Evolutionary conservation across 1,140 invertebrate genomes (phyloP).

Genomic region (Parapsyche elsis): DNA sequence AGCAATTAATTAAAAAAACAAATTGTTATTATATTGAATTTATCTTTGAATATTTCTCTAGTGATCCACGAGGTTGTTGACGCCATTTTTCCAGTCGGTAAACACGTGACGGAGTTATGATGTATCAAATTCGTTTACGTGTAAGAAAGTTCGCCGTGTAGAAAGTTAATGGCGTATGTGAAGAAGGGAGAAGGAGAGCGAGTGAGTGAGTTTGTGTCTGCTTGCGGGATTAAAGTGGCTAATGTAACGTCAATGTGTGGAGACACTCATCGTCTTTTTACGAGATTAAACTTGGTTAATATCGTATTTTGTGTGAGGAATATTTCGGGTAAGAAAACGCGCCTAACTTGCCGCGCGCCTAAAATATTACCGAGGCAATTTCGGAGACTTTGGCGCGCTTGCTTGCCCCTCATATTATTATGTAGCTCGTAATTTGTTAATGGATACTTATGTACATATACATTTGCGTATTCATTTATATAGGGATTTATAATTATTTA

Average conservation of each 20-base stretch:
- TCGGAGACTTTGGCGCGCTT: not conserved
- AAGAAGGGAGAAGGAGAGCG: not conserved
- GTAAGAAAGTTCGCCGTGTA: constrained; percentile 50
- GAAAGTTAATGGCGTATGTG: constrained; percentile 53
- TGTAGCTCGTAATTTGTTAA: constrained; percentile 3
- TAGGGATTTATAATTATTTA: too few relatives aligned
- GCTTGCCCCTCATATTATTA: too few relatives aligned
- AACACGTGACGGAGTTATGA: constrained; percentile 55
- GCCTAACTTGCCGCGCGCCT: not conserved
- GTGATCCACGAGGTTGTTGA: not conserved
- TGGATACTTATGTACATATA: constrained; percentile 1
- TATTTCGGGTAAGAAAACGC: not conserved
- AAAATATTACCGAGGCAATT: constrained; percentile 32
- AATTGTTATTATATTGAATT: not conserved
- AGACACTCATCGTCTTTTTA: constrained; percentile 47
- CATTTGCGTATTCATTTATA: too few relatives aligned
- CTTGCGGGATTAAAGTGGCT: constrained; percentile 38
- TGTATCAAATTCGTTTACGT: constrained; percentile 56
- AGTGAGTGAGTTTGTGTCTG: not conserved
- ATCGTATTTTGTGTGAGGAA: constrained; percentile 9
- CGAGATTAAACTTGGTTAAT: constrained; percentile 46
- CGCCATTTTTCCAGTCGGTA: constrained; percentile 48
- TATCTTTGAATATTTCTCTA: not conserved
- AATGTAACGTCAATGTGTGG: constrained; percentile 46
- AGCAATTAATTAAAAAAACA: not conserved